Percentiles rank a stretch among this genome's conserved stretches.
Conservation (phyloP, 2,113 vertebrate genomes). For the Cettia cetti region DNA sequence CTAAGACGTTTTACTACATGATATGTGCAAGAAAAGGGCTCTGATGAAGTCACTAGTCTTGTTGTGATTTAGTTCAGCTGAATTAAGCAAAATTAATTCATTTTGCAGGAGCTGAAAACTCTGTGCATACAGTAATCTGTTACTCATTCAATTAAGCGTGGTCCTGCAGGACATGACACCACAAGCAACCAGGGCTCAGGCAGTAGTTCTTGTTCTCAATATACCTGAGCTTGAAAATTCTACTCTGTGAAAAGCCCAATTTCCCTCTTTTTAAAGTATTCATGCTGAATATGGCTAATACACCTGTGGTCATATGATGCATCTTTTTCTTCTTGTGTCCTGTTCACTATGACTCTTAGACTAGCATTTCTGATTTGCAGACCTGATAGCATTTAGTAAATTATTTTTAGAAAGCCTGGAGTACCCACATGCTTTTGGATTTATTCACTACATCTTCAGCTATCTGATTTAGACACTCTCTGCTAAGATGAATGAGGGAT, state of each 20-base stretch:
- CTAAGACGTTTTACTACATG: accelerated
- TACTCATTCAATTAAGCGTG: not conserved
- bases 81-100: not conserved
- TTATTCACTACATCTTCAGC: not conserved
- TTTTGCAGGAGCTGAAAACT: not conserved
- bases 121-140: not conserved
- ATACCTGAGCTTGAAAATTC: not conserved
- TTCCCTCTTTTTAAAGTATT: not conserved
- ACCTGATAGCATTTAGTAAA: not conserved
- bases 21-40: not conserved
- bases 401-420: not conserved
- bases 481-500: not conserved
- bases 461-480: not conserved
- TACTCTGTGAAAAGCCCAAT: not conserved
- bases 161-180: not conserved
- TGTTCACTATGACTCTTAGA: not conserved
- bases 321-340: not conserved
- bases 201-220: not conserved
- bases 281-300: not conserved
- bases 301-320: not conserved
- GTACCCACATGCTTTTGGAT: not conserved
- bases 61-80: not conserved
- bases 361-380: not conserved
- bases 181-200: not conserved
- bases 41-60: not conserved